Evolutionary conservation across 2,797 vertebrate species (phyloP).

Genomic region (Selene dorsalis): DNA sequence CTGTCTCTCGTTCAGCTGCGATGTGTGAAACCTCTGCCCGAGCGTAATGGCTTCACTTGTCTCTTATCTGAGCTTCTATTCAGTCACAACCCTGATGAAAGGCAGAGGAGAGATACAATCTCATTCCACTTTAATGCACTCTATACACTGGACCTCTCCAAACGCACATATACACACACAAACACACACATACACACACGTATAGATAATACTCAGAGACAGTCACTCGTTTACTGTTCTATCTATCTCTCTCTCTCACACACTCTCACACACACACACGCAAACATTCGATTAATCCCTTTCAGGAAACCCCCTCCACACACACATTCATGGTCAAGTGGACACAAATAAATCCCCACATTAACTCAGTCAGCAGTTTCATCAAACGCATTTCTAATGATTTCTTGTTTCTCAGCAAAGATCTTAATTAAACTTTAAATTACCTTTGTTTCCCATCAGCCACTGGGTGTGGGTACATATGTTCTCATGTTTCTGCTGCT

Average conservation of each 20-base stretch:
- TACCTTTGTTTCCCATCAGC: slow-evolving; percentile 35
- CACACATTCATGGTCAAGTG: slow-evolving; percentile 36
- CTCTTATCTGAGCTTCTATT: slow-evolving; percentile 58
- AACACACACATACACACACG: slow-evolving; percentile 3
- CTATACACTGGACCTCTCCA: slow-evolving; percentile 23
- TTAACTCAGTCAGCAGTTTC: slow-evolving; percentile 49
- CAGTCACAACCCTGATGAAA: slow-evolving; percentile 65
- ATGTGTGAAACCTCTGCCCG: slow-evolving; percentile 40
- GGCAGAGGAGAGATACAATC: slow-evolving; percentile 56
- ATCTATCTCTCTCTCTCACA: slow-evolving; percentile 5
- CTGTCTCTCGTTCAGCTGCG: slow-evolving; percentile 21
- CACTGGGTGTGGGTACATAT: background rate
- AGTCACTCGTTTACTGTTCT: slow-evolving; percentile 5
- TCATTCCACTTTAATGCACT: slow-evolving; percentile 62
- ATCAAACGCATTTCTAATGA: slow-evolving; percentile 49
- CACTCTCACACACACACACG: slow-evolving; percentile 7
- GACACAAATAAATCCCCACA: slow-evolving; percentile 50
- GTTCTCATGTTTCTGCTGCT: background rate
- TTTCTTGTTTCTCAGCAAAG: slow-evolving; percentile 58
- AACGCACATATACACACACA: background rate
- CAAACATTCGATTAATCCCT: slow-evolving; percentile 33
- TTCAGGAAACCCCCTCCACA: slow-evolving; percentile 1
- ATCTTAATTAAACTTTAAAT: slow-evolving; percentile 71
- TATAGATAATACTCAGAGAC: slow-evolving; percentile 38
- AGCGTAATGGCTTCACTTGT: slow-evolving; percentile 61